These are phyloP conservation scores for Trichechus manatus DNA, from an alignment of 2,113 vertebrate genomes.

Conservation along the genomic window DNA sequence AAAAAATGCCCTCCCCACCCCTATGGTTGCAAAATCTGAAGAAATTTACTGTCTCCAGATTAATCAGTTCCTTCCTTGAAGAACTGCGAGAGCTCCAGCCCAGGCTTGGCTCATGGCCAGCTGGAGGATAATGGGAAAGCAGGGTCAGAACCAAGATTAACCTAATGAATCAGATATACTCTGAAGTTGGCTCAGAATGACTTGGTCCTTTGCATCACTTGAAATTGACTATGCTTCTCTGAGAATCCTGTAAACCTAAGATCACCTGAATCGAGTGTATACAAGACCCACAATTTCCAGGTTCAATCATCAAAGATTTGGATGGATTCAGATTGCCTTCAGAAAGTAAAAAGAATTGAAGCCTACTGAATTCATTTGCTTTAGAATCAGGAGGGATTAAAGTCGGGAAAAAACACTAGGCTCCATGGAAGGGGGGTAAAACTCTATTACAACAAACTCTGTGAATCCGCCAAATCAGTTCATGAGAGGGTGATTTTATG, in stretches of 20 bases:
- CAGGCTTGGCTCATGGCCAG: neutral
- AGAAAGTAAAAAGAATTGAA: constrained; percentile 26
- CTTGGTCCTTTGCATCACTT: neutral
- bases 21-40: constrained; percentile 25
- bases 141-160: constrained; percentile 28
- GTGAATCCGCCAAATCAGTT: neutral
- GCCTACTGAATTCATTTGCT: neutral
- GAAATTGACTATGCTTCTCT: constrained; percentile 24
- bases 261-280: neutral
- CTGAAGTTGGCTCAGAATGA: neutral
- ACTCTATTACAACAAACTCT: neutral
- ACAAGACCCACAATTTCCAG: neutral
- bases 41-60: constrained; percentile 54
- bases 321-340: neutral
- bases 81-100: neutral
- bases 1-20: neutral
- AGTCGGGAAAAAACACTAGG: neutral
- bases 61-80: constrained; percentile 51
- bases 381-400: neutral
- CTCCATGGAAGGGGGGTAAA: neutral
- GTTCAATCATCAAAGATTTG: neutral
- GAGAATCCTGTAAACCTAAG: constrained; percentile 30
- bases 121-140: neutral
- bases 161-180: neutral
- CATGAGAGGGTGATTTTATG: constrained; percentile 16